These are phyloP conservation scores for Tetramorium simillimum DNA, from an alignment of 1,140 invertebrate species.

Conservation along the genomic window DNA sequence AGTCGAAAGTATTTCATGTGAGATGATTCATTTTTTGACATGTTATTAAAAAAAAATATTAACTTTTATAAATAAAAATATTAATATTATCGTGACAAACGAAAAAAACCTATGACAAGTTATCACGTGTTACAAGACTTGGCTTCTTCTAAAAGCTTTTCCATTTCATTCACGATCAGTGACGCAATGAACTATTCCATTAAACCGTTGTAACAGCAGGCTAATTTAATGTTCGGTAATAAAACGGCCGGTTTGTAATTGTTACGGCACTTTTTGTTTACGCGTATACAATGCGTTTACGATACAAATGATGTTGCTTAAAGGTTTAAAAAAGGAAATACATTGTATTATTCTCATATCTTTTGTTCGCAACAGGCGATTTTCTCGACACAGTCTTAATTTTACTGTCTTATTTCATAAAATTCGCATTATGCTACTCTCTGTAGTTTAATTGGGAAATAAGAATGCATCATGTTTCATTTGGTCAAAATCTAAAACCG, in stretches of 20 bases:
- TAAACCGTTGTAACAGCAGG: conserved; percentile 9
- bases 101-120: not conserved
- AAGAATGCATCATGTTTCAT: not conserved
- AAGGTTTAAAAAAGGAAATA: not conserved
- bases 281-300: conserved; percentile 5
- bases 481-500: not conserved
- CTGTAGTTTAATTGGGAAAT: not conserved
- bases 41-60: not conserved
- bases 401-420: not conserved
- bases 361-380: not conserved
- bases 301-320: not conserved
- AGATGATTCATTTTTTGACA: not conserved
- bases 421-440: not conserved
- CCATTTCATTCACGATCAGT: not conserved
- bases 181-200: conserved; percentile 30
- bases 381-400: not conserved
- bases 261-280: not conserved
- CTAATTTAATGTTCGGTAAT: conserved; percentile 19
- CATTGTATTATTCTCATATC: not conserved
- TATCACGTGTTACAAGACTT: not conserved
- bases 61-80: too few relatives aligned
- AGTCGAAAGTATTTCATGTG: not conserved
- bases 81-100: not conserved
- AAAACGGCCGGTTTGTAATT: conserved; percentile 31
- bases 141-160: not conserved